These are phyloP conservation scores for Molossus molossus DNA, from an alignment of 2,797 vertebrate genomes.

Conservation along the genomic window DNA sequence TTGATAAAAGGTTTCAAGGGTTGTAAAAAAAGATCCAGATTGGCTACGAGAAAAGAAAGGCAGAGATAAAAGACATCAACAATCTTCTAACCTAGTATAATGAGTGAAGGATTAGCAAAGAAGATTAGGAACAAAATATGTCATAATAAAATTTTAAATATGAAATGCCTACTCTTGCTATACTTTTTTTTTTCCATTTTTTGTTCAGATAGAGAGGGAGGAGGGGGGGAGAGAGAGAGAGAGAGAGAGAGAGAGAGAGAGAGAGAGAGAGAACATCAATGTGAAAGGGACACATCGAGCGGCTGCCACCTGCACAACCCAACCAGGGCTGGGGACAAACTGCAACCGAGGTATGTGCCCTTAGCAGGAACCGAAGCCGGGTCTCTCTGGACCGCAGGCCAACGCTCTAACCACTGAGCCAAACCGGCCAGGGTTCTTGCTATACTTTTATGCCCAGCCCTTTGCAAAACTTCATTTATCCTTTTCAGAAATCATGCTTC, in stretches of 20 bases:
- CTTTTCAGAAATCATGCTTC: constrained; percentile 15
- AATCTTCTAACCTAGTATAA: not conserved
- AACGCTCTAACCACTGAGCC: too few relatives aligned
- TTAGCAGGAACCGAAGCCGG: too few relatives aligned
- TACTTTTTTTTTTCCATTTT: not conserved
- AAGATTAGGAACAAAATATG: not conserved
- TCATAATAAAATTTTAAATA: not conserved
- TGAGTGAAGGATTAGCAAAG: not conserved
- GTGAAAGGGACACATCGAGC: too few relatives aligned
- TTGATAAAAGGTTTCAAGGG: not conserved
- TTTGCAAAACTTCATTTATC: not conserved
- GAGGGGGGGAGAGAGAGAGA: too few relatives aligned
- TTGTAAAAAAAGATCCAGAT: not conserved
- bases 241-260: too few relatives aligned
- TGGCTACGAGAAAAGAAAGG: not conserved
- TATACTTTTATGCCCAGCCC: not conserved
- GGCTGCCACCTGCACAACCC: too few relatives aligned
- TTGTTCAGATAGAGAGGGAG: too few relatives aligned
- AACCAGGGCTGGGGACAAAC: too few relatives aligned
- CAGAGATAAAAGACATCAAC: not conserved
- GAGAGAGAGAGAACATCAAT: too few relatives aligned
- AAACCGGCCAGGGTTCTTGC: too few relatives aligned
- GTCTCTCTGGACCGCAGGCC: too few relatives aligned
- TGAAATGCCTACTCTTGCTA: not conserved
- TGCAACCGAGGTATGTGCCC: too few relatives aligned